Evolutionary conservation across 2,797 vertebrate species (phyloP).

Genomic region (Agapornis canus): DNA sequence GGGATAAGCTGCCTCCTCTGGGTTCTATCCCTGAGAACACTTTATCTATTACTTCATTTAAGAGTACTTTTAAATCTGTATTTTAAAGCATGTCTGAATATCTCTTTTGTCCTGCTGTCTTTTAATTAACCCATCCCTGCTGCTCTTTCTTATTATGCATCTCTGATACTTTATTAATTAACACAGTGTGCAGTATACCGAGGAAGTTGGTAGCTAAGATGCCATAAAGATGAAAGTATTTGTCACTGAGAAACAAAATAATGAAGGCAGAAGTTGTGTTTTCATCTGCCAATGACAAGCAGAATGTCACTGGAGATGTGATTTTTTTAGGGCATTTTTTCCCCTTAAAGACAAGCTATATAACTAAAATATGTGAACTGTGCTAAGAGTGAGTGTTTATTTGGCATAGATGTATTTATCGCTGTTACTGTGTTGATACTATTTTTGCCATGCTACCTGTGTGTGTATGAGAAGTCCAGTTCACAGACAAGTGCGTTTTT

Average conservation of each 20-base stretch:
- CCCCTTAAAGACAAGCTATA: neutral
- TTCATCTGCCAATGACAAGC: neutral
- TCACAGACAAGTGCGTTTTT: neutral
- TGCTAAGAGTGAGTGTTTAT: accelerated
- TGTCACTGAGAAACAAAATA: neutral
- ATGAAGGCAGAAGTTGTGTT: neutral
- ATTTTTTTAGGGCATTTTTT: neutral
- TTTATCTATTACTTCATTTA: neutral
- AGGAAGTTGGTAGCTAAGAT: neutral
- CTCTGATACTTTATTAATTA: constrained; percentile 45
- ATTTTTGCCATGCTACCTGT: neutral
- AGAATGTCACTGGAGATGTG: neutral
- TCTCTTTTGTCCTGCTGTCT: neutral
- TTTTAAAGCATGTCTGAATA: neutral
- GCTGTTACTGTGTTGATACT: neutral
- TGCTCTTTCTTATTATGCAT: neutral
- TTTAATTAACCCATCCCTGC: constrained; percentile 34
- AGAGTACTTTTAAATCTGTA: neutral
- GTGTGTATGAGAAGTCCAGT: neutral
- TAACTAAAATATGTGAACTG: accelerated
- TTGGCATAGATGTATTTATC: neutral
- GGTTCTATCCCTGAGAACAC: neutral
- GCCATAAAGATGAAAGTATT: constrained; percentile 14
- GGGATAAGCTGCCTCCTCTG: accelerated
- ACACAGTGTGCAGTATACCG: neutral